Base-by-base conservation (phyloP, 2,797 vertebrate genomes). In the Enteromius unitaeniatus region DNA sequence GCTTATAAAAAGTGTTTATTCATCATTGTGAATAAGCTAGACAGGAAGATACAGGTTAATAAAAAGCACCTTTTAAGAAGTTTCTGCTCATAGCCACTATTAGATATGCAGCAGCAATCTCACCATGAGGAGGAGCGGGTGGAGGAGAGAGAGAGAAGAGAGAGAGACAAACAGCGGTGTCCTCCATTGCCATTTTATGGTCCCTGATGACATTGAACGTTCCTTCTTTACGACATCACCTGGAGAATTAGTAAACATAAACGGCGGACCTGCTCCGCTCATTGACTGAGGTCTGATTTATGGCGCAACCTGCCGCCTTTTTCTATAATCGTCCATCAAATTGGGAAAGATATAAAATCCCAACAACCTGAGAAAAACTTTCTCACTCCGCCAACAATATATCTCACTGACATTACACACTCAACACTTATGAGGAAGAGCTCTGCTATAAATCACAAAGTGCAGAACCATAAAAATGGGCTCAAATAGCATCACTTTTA, bases 291-390 rank as follows among this genome's bases (percentile, higher is more conserved):
- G 72, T 13, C 84, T 87, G 86, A 89, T 86, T 79, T 89, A 89
- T 75, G 77, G 81, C 58, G 14, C 85, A 60, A 84, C 88, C 85
- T 82, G 86, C 58, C 37, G 78, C 80, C 40, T 45, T 86, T 86
- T 83, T 70, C 55, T 86, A 47, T 90, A 88, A 92, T 88, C 87
- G 78, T 88, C 88, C 87, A 88, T 91, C 87, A 90, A 89, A 86
- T 87, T 31, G 53, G 69, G 68, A 84, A 60, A 42, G 69, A 82
- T 77, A 78, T 86, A 88, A 90, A 91, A 88, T 68, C 21, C 64
- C 76, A 88, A 87, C 79, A 88, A 86, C 84, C 88, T 83, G 81
- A 82, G 86, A 84, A 83, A 83, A 90, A 90, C 79, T 78, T 88
- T 89, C 83, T 76, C 42, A 53, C 85, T 65, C 87, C 74, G 19